Percentiles rank a stretch among this genome's conserved stretches.
phyloP scores from a whole-genome alignment of 2,113 vertebrate species.

The Choloepus hoffmanni region DNA sequence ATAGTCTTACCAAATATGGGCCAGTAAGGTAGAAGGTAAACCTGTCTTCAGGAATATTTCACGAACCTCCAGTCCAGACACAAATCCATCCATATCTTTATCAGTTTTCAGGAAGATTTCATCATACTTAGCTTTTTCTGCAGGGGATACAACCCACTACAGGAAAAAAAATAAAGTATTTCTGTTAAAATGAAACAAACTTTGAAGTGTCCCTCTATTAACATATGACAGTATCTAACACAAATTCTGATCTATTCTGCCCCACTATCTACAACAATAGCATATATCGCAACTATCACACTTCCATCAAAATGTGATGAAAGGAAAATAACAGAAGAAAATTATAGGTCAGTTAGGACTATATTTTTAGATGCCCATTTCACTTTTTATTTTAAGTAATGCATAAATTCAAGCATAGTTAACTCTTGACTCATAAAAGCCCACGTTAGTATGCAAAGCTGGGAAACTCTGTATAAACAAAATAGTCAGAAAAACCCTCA shows the following conservation, averaged over 20 bases:
- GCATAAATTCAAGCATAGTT: conserved; percentile 61
- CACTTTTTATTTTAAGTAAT: conserved; percentile 46
- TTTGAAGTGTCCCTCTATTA: background rate
- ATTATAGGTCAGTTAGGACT: conserved; percentile 1
- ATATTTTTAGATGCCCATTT: conserved; percentile 18
- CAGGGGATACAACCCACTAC: conserved; percentile 96
- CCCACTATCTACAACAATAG: background rate
- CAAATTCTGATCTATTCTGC: conserved; percentile 51
- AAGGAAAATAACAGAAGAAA: conserved; percentile 48
- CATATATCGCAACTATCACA: background rate
- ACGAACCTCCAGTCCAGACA: conserved; percentile 96
- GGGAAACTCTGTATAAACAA: conserved; percentile 45
- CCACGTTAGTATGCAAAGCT: background rate
- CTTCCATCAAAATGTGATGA: background rate
- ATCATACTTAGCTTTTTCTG: conserved; percentile 96
- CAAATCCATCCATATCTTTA: conserved; percentile 96
- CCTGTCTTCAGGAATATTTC: conserved; percentile 98
- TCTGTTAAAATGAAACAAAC: conserved; percentile 57
- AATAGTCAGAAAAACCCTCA: conserved; percentile 54
- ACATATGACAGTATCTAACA: background rate
- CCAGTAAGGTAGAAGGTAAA: conserved; percentile 93
- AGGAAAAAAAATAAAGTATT: conserved; percentile 1
- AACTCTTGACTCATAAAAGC: conserved; percentile 63
- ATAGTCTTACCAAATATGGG: conserved; percentile 95
- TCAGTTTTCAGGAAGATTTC: conserved; percentile 97